Percentiles rank a stretch among this genome's conserved stretches.
Evolutionary conservation across 1,140 invertebrate species (phyloP).

Genomic region (Laupala kohalensis): DNA sequence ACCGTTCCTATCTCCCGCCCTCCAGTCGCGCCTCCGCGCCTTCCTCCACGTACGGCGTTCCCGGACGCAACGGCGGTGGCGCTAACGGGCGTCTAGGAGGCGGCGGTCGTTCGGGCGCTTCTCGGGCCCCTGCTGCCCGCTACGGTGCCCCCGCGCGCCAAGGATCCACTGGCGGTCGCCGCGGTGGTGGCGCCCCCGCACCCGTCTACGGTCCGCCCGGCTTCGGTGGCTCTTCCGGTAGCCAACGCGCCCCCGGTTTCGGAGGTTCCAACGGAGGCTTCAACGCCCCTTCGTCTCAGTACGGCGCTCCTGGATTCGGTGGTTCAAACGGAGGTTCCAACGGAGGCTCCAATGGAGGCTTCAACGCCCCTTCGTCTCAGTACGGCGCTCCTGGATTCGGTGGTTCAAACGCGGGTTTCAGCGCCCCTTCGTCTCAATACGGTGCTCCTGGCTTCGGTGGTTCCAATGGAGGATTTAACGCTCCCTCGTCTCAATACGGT

Average conservation of each 20-base stretch:
- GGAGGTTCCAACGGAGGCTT: constrained; percentile 1
- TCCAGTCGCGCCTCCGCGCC: background rate
- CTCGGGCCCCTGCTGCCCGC: background rate
- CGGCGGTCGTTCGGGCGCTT: background rate
- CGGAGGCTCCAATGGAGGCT: too few species aligned
- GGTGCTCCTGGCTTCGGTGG: constrained; percentile 2
- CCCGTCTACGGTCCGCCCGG: constrained; percentile 3
- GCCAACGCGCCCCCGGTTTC: background rate
- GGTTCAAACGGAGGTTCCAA: background rate
- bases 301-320: constrained; percentile 3
- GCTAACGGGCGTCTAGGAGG: background rate
- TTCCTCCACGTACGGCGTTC: background rate
- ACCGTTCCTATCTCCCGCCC: constrained; percentile 2
- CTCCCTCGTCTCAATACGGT: constrained; percentile 12
- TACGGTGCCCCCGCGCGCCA: background rate
- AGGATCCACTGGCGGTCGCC: too few species aligned
- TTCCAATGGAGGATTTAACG: background rate
- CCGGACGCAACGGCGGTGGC: background rate
- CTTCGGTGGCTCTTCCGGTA: background rate
- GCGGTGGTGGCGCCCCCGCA: too few species aligned
- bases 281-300: constrained; percentile 10
- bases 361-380: constrained; percentile 3
- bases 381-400: constrained; percentile 11
- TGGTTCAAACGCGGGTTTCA: too few species aligned
- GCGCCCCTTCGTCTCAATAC: background rate